Percentiles rank a stretch among this genome's conserved stretches.
Conservation (phyloP, 2,888 invertebrate species). For the Phengaris alcon region DNA sequence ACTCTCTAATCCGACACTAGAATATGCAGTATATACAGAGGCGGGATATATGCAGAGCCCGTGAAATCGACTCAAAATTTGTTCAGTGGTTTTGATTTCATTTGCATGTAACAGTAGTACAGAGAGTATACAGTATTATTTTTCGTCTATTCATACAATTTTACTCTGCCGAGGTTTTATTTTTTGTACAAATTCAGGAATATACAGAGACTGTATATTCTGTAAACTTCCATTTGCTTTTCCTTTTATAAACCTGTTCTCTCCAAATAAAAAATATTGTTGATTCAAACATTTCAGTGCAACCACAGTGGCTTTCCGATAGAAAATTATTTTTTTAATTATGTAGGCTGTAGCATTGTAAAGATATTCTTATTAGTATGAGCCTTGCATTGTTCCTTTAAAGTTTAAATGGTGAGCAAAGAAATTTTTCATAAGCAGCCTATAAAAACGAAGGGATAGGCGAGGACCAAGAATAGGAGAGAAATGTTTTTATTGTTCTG, state of each 20-base stretch:
- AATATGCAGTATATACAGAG: slow-evolving; percentile 16
- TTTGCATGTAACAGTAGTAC: slow-evolving; percentile 7
- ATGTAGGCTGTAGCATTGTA: neutral
- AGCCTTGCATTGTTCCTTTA: neutral
- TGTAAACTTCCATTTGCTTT: neutral
- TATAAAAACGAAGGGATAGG: slow-evolving; percentile 15
- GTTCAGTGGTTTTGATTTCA: slow-evolving; percentile 21
- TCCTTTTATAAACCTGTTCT: neutral
- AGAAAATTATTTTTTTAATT: neutral
- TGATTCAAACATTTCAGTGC: too few relatives aligned
- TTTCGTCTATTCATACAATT: neutral
- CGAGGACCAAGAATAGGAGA: slow-evolving; percentile 27
- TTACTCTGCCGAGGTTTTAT: neutral
- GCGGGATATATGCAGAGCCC: neutral
- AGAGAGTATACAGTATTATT: neutral
- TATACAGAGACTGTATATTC: neutral
- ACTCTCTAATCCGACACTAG: slow-evolving; percentile 22
- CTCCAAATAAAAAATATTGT: neutral
- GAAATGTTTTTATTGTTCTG: slow-evolving; percentile 30
- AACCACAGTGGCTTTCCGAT: too few relatives aligned
- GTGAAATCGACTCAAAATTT: slow-evolving; percentile 25
- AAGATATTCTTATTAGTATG: slow-evolving; percentile 2
- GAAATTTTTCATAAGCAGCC: slow-evolving; percentile 6
- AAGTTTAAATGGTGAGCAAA: neutral
- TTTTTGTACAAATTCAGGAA: neutral